phyloP scores from a whole-genome alignment of 2,113 vertebrate species.

The Tychaedon coryphoeus region DNA sequence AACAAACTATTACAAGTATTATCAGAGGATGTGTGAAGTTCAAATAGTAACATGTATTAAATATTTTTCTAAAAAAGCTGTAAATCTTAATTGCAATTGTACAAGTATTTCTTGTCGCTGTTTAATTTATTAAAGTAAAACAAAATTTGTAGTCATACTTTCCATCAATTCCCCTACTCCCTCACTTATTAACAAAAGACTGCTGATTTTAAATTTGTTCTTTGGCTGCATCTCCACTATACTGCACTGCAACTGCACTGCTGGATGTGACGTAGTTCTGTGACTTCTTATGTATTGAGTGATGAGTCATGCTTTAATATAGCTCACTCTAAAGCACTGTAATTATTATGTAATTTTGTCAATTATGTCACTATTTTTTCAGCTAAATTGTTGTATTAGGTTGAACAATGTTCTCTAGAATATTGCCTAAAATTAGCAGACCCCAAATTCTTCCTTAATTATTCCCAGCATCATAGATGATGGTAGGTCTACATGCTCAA shows the following conservation, averaged over 20 bases:
- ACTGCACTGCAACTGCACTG: not conserved
- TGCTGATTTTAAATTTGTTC: not conserved
- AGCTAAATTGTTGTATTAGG: not conserved
- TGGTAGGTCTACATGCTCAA: not conserved
- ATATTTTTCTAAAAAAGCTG: not conserved
- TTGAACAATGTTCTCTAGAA: not conserved
- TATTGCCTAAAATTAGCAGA: not conserved
- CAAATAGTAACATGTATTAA: not conserved
- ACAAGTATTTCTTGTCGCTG: not conserved
- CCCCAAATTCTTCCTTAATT: not conserved
- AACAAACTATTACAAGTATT: not conserved
- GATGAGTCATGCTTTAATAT: constrained; percentile 29
- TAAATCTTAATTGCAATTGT: not conserved
- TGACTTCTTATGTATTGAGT: not conserved
- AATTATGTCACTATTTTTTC: constrained; percentile 7
- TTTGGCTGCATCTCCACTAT: not conserved
- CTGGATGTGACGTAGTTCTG: constrained; percentile 19
- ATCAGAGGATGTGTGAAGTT: not conserved
- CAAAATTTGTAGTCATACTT: not conserved
- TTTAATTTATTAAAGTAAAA: not conserved
- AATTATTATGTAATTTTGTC: not conserved
- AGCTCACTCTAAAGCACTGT: not conserved
- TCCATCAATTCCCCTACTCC: not conserved
- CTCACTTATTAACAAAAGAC: not conserved
- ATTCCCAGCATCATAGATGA: not conserved